A percentile compares a stretch with the other conserved stretches of the same genome.
Evolutionary conservation across 2,113 vertebrate species (phyloP).

Genomic region (Maccullochella peelii): DNA sequence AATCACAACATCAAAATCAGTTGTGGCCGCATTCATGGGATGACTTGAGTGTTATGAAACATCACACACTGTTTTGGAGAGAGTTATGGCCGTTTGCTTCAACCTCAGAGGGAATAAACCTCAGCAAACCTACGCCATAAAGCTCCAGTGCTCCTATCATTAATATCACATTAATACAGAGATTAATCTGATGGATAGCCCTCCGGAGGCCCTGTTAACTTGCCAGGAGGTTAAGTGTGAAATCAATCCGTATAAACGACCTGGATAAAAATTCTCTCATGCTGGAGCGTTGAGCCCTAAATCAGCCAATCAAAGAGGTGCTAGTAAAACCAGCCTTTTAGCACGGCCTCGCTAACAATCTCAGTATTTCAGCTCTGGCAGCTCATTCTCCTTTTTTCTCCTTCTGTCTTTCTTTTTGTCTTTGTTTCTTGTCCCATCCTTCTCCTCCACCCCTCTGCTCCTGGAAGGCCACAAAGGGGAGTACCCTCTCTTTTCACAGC

Average conservation of each 20-base stretch:
- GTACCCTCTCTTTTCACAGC: constrained; percentile 48
- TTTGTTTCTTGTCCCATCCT: constrained; percentile 40
- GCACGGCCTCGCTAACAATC: constrained; percentile 71
- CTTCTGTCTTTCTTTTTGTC: constrained; percentile 68
- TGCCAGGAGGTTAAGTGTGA: constrained; percentile 77
- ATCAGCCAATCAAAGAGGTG: constrained; percentile 76
- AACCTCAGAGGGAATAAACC: constrained; percentile 52
- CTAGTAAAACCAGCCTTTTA: constrained; percentile 72
- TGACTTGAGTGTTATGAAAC: constrained; percentile 16
- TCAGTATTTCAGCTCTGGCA: constrained; percentile 70
- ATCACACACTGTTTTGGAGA: constrained; percentile 41
- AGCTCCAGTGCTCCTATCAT: constrained; percentile 59
- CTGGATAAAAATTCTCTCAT: constrained; percentile 69
- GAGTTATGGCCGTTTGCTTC: constrained; percentile 50
- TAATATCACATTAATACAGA: constrained; percentile 83
- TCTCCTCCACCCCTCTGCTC: constrained; percentile 65
- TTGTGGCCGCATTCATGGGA: constrained; percentile 24
- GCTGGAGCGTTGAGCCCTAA: constrained; percentile 42
- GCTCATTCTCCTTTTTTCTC: constrained; percentile 66
- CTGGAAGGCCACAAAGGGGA: constrained; percentile 60
- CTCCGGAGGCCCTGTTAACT: constrained; percentile 70
- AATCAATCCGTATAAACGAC: constrained; percentile 85
- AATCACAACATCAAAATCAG: constrained; percentile 36
- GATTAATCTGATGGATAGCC: constrained; percentile 68
- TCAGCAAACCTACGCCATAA: constrained; percentile 49